Percentiles rank a stretch among this genome's conserved stretches.
Evolutionary conservation across 2,797 vertebrate genomes (phyloP).

Genomic region (Bradypodion ventrale): DNA sequence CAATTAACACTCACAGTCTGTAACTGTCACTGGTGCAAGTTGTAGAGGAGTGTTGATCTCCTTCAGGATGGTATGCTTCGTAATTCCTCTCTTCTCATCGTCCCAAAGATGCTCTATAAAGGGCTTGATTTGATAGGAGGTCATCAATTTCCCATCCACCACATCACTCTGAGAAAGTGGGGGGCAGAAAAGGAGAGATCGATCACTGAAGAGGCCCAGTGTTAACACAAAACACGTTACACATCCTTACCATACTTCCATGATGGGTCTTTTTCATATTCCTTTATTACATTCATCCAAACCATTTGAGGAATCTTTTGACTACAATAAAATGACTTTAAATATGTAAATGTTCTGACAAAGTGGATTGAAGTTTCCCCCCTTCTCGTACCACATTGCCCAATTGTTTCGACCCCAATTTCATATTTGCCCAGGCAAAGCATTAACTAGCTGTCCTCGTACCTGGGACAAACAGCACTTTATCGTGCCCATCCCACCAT

Average conservation of each 20-base stretch:
- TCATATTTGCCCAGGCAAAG: not conserved
- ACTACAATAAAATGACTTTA: not conserved
- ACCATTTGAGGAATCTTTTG: not conserved
- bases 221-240: not conserved
- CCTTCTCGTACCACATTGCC: too few species aligned
- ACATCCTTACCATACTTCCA: not conserved
- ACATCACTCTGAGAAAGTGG: conserved; percentile 69
- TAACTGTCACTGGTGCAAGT: conserved; percentile 35
- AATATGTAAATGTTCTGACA: not conserved
- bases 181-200: not conserved
- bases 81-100: conserved; percentile 61
- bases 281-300: not conserved
- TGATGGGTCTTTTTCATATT: not conserved
- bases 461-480: too few species aligned
- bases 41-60: conserved; percentile 65
- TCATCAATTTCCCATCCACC: conserved; percentile 38
- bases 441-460: too few species aligned
- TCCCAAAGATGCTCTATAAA: conserved; percentile 69
- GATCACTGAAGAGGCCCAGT: not conserved
- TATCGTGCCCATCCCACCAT: too few species aligned
- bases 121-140: conserved; percentile 58
- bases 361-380: not conserved
- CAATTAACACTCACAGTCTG: conserved; percentile 60
- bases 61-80: conserved; percentile 65
- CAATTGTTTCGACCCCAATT: not conserved